Evolutionary conservation across 2,888 invertebrate genomes (phyloP).

Genomic region (Erebia epiphron): DNA sequence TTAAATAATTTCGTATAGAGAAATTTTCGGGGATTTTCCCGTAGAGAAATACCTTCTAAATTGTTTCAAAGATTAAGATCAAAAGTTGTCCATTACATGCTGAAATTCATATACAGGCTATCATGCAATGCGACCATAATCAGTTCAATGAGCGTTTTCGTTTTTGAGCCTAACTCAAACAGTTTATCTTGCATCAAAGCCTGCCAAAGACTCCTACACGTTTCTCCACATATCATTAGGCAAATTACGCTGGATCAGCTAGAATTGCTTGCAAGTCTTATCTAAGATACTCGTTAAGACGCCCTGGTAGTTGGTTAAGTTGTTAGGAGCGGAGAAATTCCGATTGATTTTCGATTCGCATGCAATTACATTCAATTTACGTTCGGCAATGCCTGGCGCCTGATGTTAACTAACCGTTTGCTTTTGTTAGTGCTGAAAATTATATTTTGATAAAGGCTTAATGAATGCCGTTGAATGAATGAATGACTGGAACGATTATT

Average conservation of each 20-base stretch:
- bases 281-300: slow-evolving; percentile 60
- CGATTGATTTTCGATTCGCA: slow-evolving; percentile 40
- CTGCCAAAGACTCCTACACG: background rate
- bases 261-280: slow-evolving; percentile 69
- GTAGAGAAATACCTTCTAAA: too few species aligned
- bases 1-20: too few species aligned
- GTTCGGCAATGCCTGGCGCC: slow-evolving; percentile 32
- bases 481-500: too few species aligned
- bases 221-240: slow-evolving; percentile 67
- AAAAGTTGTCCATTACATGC: too few species aligned
- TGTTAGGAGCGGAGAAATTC: slow-evolving; percentile 39
- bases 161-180: background rate
- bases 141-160: too few species aligned
- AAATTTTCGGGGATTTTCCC: too few species aligned
- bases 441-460: background rate
- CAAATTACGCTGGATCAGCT: slow-evolving; percentile 72
- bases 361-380: slow-evolving; percentile 42
- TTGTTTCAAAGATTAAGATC: too few species aligned
- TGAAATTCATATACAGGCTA: too few species aligned
- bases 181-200: background rate
- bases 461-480: too few species aligned
- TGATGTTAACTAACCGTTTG: slow-evolving; percentile 22
- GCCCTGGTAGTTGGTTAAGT: slow-evolving; percentile 40
- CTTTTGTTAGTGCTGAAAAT: slow-evolving; percentile 9
- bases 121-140: too few species aligned